Evolutionary conservation across 92 coral and sea anemone genomes (phyloP), one percentile per base, ranked within the genome.

Genomic region (Ricordea florida): DNA sequence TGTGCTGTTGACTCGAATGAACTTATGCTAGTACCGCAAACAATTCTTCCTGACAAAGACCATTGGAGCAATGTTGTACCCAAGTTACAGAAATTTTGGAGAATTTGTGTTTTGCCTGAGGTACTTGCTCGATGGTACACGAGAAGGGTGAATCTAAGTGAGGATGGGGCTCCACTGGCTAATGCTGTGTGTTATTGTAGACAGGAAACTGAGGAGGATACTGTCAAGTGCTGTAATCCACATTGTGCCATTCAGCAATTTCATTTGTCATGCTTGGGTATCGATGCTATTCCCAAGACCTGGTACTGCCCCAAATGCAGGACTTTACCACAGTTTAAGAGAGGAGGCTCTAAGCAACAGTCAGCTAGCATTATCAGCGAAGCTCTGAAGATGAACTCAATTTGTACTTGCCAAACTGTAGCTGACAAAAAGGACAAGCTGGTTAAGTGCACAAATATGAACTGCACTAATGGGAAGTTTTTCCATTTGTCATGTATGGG

Each of bases 231-330:
- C 68, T 42, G 72, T 21, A 86, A 74, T 43, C 74, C 78, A 10
- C 3, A 57, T 1, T 81, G 87, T 56, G 17, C 28, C 5, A 65
- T 82, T 25, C 31, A 23, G 34, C 16, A 28, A 18, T 81, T 81
- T 55, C 91, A 74, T 44, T 44, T 71, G 17, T 47, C 83, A 41
- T 87, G 88, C 31, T 46, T 81, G 47, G 56, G 49, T 0, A 57
- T 87, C 2, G 42, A 79, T 10, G 74, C 30, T 22, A 37, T 81
- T 29, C 87, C 92, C 55, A 81, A 47, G 11, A 52, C 46, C 20
- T 81, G 92, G 92, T 75, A 72, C 60, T 87, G 92, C 57, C 84
- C 92, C 17, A 87, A 57, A 3, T 81, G 92, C 64, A 59, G 84
- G 15, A 32, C 56, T 44, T 69, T 87, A 35, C 53, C 85, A 46